Conservation (phyloP, 2,888 invertebrate genomes). For the Idaea straminata region DNA sequence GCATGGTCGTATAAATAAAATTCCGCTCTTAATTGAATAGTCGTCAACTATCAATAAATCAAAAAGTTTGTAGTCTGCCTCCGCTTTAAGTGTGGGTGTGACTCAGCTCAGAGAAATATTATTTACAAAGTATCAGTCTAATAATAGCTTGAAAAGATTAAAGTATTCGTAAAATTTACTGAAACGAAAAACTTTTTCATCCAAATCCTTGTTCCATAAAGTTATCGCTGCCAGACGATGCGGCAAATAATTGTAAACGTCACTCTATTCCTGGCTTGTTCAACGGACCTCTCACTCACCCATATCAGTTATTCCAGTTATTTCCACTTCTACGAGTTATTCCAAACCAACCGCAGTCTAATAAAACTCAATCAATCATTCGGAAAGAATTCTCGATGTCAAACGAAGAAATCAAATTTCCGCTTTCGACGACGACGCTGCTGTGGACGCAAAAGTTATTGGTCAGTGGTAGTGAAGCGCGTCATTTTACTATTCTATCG, state of each 20-base stretch:
- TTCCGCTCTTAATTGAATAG: too few species aligned
- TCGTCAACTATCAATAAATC: too few species aligned
- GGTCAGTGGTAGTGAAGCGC: constrained; percentile 27
- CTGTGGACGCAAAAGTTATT: constrained; percentile 29
- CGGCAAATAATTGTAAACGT: background rate
- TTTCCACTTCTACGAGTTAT: constrained; percentile 7
- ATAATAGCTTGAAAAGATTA: too few species aligned
- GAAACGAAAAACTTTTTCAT: background rate
- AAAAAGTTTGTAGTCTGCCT: too few species aligned
- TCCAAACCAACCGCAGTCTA: constrained; percentile 12
- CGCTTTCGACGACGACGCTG: constrained; percentile 23
- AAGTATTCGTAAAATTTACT: background rate
- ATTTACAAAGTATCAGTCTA: too few species aligned
- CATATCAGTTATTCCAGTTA: constrained; percentile 3
- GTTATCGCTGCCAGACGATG: background rate
- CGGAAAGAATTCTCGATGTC: constrained; percentile 31
- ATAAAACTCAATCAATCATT: constrained; percentile 29
- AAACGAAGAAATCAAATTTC: constrained; percentile 45
- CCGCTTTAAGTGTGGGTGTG: too few species aligned
- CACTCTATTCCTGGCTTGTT: background rate
- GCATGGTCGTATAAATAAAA: too few species aligned
- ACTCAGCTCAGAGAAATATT: too few species aligned
- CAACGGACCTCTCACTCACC: background rate
- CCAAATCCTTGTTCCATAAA: background rate
- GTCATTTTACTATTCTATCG: background rate